Percentiles rank a stretch among this genome's conserved stretches.
Conservation (phyloP, 2,888 invertebrate genomes). For the Heliconius aoede region DNA sequence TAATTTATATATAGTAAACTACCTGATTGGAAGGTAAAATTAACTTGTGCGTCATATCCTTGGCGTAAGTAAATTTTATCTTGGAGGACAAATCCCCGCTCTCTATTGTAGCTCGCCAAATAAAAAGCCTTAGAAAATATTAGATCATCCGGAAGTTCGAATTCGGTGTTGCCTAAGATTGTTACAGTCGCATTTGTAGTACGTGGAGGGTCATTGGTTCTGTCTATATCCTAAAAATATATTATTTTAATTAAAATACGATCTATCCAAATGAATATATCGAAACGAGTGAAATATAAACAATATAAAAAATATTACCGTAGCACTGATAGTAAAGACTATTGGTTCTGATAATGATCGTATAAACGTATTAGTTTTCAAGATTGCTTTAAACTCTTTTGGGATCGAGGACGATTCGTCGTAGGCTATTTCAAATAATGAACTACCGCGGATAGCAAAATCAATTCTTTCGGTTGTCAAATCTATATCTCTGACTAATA, state of each 20-base stretch:
- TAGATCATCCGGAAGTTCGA: constrained; percentile 73
- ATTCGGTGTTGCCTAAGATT: constrained; percentile 65
- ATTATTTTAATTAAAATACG: too few species aligned
- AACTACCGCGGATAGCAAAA: constrained; percentile 67
- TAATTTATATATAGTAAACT: constrained; percentile 35
- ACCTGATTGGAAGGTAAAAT: constrained; percentile 69
- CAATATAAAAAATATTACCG: constrained; percentile 56
- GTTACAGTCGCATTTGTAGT: constrained; percentile 61
- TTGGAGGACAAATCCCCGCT: constrained; percentile 56
- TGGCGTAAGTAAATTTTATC: constrained; percentile 61
- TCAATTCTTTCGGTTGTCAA: constrained; percentile 74
- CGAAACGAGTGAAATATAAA: too few species aligned
- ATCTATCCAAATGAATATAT: too few species aligned
- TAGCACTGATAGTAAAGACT: constrained; percentile 65
- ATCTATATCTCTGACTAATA: constrained; percentile 79
- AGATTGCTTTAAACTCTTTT: constrained; percentile 67
- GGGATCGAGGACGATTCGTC: constrained; percentile 54
- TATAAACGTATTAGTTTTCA: constrained; percentile 67
- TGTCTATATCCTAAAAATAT: constrained; percentile 71
- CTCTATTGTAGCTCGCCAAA: constrained; percentile 66
- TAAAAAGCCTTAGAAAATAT: constrained; percentile 75
- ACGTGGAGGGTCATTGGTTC: constrained; percentile 59
- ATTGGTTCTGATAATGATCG: constrained; percentile 66
- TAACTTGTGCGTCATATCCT: constrained; percentile 67
- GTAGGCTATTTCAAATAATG: constrained; percentile 67